A percentile compares a stretch with the other conserved stretches of the same genome.
phyloP scores from a whole-genome alignment of 2,797 vertebrate genomes.

The Percopsis omiscomaycus region DNA sequence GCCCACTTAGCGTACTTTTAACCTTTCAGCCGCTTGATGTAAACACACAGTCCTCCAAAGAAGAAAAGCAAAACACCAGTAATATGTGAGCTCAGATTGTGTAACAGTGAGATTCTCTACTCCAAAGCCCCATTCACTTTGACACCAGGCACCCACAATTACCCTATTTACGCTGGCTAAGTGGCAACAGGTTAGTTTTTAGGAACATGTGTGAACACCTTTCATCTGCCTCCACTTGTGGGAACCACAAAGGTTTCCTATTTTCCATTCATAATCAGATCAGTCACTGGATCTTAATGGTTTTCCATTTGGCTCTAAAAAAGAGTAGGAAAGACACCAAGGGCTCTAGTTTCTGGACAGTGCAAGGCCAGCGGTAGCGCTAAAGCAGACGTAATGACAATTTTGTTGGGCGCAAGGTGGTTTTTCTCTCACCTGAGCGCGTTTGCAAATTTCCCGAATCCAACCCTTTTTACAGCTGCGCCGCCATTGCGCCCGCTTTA shows the following conservation, averaged over 20 bases:
- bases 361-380: too few relatives aligned
- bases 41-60: conserved; percentile 46
- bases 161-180: conserved; percentile 60
- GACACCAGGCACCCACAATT: conserved; percentile 52
- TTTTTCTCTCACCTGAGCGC: too few relatives aligned
- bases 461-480: too few relatives aligned
- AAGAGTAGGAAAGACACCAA: neutral
- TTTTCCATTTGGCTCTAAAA: conserved; percentile 28
- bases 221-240: conserved; percentile 41
- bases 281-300: conserved; percentile 33
- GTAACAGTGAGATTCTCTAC: conserved; percentile 52
- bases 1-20: conserved; percentile 45
- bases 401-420: too few relatives aligned
- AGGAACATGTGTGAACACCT: conserved; percentile 41
- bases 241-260: conserved; percentile 40
- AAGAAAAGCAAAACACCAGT: conserved; percentile 26
- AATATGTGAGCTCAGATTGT: conserved; percentile 53
- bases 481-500: too few relatives aligned
- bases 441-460: too few relatives aligned
- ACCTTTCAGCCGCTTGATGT: conserved; percentile 40
- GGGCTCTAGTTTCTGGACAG: too few relatives aligned
- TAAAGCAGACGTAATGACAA: too few relatives aligned
- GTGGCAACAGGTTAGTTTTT: conserved; percentile 32
- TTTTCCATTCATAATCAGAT: conserved; percentile 59
- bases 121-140: conserved; percentile 46